Percentiles rank a stretch among this genome's conserved stretches.
Evolutionary conservation across 37 sponge, comb jelly and placozoan genomes (phyloP).

Genomic region (Chondrosia reniformis): DNA sequence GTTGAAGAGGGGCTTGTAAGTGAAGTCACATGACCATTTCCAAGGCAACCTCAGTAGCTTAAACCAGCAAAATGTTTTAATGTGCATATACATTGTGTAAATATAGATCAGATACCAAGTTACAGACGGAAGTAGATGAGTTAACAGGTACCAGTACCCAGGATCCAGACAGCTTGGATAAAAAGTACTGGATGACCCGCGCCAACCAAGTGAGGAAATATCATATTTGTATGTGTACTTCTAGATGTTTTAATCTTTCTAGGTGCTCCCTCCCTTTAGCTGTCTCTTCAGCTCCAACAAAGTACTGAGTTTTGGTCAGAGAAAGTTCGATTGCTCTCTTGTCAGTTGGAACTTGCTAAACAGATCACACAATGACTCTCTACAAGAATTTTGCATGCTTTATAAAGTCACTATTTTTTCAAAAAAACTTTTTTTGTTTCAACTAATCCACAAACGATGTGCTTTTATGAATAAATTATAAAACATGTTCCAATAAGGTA

Average conservation of each 20-base stretch:
- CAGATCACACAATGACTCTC: too few species aligned
- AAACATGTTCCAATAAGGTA: neutral
- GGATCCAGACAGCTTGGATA: neutral
- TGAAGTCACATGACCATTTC: neutral
- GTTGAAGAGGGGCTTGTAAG: constrained; percentile 16
- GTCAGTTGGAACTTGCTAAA: neutral
- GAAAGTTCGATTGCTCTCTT: constrained; percentile 9
- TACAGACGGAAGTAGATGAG: neutral
- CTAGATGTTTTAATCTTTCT: too few species aligned
- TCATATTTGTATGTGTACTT: neutral
- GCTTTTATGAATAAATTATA: neutral
- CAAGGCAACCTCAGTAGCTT: neutral
- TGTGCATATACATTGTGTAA: neutral
- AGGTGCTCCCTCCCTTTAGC: too few species aligned
- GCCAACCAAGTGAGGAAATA: neutral
- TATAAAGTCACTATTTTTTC: neutral
- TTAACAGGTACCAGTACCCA: neutral
- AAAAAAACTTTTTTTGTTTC: neutral
- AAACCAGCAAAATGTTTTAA: neutral
- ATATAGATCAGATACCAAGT: neutral
- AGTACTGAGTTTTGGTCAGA: constrained; percentile 15
- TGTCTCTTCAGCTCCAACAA: constrained; percentile 15
- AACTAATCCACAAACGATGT: neutral
- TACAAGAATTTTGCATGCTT: neutral
- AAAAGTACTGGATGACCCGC: constrained; percentile 14